Conservation (phyloP, 2,888 invertebrate species). For the Hymenopus coronatus region DNA sequence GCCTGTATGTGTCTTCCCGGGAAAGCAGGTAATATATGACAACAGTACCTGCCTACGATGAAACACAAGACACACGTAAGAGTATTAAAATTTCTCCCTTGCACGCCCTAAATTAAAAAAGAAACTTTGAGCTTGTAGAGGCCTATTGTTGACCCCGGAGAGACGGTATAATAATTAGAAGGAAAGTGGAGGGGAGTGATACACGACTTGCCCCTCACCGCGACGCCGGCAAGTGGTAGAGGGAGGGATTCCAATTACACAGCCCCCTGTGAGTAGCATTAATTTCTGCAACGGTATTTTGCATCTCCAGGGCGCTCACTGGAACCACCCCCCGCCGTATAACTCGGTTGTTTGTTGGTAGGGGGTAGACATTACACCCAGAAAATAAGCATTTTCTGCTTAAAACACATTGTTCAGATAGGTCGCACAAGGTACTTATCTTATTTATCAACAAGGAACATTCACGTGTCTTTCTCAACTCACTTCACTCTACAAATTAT, state of each 20-base stretch:
- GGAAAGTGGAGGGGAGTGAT: constrained; percentile 10
- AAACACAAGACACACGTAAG: background rate
- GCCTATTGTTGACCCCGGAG: constrained; percentile 12
- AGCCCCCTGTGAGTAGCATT: background rate
- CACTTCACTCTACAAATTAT: too few relatives aligned
- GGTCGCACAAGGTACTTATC: too few relatives aligned
- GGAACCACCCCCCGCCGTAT: background rate
- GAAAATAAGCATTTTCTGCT: background rate
- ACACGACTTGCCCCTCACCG: background rate
- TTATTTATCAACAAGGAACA: too few relatives aligned
- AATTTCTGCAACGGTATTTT: constrained; percentile 10
- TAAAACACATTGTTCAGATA: too few relatives aligned
- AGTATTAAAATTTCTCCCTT: background rate
- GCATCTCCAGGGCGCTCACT: background rate
- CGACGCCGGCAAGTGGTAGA: background rate
- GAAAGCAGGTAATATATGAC: background rate
- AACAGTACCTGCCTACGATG: background rate
- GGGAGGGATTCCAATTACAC: constrained; percentile 13
- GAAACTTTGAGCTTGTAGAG: background rate
- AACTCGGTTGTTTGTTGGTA: background rate
- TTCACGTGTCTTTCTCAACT: too few relatives aligned
- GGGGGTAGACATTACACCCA: background rate
- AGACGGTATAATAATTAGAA: constrained; percentile 13
- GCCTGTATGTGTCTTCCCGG: background rate
- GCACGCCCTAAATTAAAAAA: background rate